Evolutionary conservation across 2,113 vertebrate species (phyloP), one percentile per base, ranked within the genome.

Genomic region (Marmota monax): DNA sequence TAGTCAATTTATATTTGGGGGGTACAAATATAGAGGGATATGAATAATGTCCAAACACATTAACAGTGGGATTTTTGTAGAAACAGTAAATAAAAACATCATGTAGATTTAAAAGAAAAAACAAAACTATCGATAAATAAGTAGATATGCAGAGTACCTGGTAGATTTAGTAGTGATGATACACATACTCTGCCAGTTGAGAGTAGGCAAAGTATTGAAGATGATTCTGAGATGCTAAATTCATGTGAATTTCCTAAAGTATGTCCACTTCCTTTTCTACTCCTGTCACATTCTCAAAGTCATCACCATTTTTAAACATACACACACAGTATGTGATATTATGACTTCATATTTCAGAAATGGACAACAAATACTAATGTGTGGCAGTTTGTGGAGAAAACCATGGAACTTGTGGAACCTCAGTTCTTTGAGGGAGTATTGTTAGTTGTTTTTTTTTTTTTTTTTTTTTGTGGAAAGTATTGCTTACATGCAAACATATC

Each of bases 11-110:
- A 23, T 90, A 91, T 56, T 87, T 82, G 51, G 88, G 34, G 92
- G 29, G 12, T 84, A 4, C n/a, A 88, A 90, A 95, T 29, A 84
- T 11, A 72, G 32, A 88, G 0, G 16, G 85, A 73, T 80, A 53
- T 90, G 72, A 85, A 5, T 25, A 74, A 27, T 39, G 27, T 72
- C 9, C 5, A 97, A 9, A 23, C 80, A 18, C 20, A 48, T 87
- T 74, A 61, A 61, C 5, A 93, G 27, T 79, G 56, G 25, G 4
- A 4, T 37, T 91, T 94, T 73, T 96, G 29, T 84, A 87, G 34
- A 88, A 90, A 85, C 7, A 53, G 32, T 14, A 92, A 93, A 61
- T 86, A 90, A 78, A 95, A 90, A 69, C 63, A 89, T 11, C 12
- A 53, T 0, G 11, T 56, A 67, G 22, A 58, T 84, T 73, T 84